Conservation (phyloP, 2,888 invertebrate species). For the Apotomis capreana region DNA sequence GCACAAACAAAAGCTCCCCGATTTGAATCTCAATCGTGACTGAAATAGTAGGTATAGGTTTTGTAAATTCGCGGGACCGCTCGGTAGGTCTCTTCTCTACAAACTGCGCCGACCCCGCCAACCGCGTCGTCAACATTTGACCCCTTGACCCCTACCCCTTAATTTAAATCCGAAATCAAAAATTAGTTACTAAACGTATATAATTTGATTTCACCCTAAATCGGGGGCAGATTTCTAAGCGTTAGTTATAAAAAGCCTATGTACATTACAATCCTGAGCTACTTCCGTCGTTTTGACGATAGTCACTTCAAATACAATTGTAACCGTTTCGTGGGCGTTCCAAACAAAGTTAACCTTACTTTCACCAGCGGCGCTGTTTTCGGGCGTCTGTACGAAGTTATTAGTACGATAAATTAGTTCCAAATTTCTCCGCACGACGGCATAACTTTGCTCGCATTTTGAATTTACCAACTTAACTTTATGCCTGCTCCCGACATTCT, state of each 20-base stretch:
- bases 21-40: too few species aligned
- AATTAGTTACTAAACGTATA: constrained; percentile 34
- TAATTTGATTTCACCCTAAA: constrained; percentile 32
- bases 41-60: too few species aligned
- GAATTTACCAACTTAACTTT: constrained; percentile 11
- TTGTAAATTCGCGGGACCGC: too few species aligned
- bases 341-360: constrained; percentile 1
- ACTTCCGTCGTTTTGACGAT: neutral
- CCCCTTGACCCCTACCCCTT: constrained; percentile 8
- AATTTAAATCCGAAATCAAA: constrained; percentile 9
- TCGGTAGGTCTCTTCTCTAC: too few species aligned
- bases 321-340: constrained; percentile 31
- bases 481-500: neutral
- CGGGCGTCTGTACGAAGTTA: neutral
- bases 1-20: too few species aligned
- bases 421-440: neutral
- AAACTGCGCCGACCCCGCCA: too few species aligned
- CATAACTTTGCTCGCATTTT: neutral
- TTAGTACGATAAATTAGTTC: neutral
- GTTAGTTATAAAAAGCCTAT: neutral
- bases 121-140: neutral
- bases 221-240: constrained; percentile 18
- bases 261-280: neutral
- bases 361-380: neutral
- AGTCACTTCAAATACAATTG: neutral